Conservation (phyloP, 2,113 vertebrate genomes). For the Cebidichthys violaceus region DNA sequence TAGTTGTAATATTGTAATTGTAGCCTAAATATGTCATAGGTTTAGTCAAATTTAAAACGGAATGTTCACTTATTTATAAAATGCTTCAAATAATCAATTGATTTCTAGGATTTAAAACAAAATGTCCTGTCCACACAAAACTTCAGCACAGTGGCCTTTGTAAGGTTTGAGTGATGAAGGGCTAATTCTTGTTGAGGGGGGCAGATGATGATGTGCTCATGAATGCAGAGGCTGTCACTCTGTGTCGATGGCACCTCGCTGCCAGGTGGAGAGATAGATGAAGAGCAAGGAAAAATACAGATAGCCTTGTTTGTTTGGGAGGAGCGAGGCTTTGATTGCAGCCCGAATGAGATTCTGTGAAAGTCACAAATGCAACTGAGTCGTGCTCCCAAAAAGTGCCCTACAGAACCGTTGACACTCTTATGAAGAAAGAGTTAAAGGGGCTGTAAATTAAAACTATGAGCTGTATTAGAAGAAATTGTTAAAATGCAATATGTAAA, state of each 20-base stretch:
- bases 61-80: not conserved
- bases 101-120: conserved; percentile 19
- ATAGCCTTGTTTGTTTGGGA: conserved; percentile 25
- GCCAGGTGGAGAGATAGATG: conserved; percentile 60
- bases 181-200: conserved; percentile 63
- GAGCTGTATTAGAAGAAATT: not conserved
- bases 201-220: conserved; percentile 65
- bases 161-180: conserved; percentile 70
- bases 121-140: conserved; percentile 9
- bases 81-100: not conserved
- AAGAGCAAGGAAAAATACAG: conserved; percentile 32
- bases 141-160: not conserved
- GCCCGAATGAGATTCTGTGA: conserved; percentile 10
- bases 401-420: not conserved
- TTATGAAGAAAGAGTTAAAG: not conserved
- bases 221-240: conserved; percentile 66
- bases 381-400: conserved; percentile 1
- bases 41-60: not conserved
- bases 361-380: conserved; percentile 8
- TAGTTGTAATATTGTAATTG: not conserved
- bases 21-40: not conserved
- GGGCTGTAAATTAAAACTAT: not conserved
- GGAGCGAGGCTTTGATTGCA: conserved; percentile 40
- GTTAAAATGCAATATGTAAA: not conserved
- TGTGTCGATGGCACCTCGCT: conserved; percentile 44